Evolutionary conservation across 2,113 vertebrate species (phyloP), one percentile per base, ranked within the genome.

Genomic region (Coturnix japonica): DNA sequence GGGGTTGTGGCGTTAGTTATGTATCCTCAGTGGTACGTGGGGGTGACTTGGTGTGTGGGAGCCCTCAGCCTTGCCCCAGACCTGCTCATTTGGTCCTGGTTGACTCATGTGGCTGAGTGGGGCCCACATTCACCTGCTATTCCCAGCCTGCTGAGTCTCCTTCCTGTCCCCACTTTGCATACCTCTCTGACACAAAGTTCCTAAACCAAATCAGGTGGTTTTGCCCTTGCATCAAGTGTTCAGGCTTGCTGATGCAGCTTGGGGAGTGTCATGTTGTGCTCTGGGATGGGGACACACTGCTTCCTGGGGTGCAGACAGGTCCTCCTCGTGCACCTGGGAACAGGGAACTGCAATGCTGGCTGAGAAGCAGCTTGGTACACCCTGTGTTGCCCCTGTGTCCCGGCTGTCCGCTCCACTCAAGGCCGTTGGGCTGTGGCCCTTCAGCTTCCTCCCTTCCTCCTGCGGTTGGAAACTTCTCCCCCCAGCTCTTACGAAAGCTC

Each of bases 391-490:
- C 22, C 10, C 12, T 65, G 76, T 47, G 5, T 46, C 59, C 54
- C 5, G 4, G n/a, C 71, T 46, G 47, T 64, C 85, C 67, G 69
- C 69, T 89, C 85, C 49, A 13, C 37, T 67, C 37, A 13, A 47
- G 92, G 83, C 93, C 28, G 85, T 93, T 96, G 91, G 65, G 66
- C 41, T 87, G 92, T 54, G 64, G 94, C 87, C 91, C 66, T 86
- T 81, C 91, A 92, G 96, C 61, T 97, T 96, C 97, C 97, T 96
- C 97, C 89, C 93, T 97, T 94, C 96, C 95, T 93, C 90, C 89
- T 98, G 97, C 96, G 98, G 98, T 98, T 98, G 98, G 98, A 98
- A 98, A 98, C 97, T 97, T 97, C 91, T 79, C 82, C 78, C 92
- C 77, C 82, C 73, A 75, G 96, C 96, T 97, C 96, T 97, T 97